These are phyloP conservation scores for Ormyrus labotus DNA, from an alignment of 2,888 invertebrate species.

Conservation along the genomic window DNA sequence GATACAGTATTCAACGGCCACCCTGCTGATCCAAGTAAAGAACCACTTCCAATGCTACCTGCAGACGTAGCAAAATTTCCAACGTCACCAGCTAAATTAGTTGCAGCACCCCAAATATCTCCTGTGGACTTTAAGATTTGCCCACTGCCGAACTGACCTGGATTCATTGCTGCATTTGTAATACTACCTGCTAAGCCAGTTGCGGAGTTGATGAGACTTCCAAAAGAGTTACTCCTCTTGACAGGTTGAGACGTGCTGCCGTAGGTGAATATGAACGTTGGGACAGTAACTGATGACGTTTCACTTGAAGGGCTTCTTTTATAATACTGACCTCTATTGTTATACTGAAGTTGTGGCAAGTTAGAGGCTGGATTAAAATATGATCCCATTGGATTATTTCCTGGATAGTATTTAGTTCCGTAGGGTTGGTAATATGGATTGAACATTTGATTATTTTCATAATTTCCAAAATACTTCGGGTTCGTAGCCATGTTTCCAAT, in stretches of 20 bases:
- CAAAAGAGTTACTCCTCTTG: conserved; percentile 1
- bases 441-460: too few relatives aligned
- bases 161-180: background rate
- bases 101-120: conserved; percentile 37
- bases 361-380: too few relatives aligned
- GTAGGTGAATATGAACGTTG: too few relatives aligned
- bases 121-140: conserved; percentile 13
- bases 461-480: too few relatives aligned
- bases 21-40: background rate
- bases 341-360: too few relatives aligned
- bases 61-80: background rate
- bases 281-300: background rate
- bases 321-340: too few relatives aligned
- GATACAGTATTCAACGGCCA: conserved; percentile 1
- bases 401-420: too few relatives aligned
- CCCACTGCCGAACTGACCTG: background rate
- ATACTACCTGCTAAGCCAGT: conserved; percentile 38
- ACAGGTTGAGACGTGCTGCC: background rate
- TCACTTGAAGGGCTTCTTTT: too few relatives aligned
- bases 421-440: too few relatives aligned
- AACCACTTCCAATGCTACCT: background rate
- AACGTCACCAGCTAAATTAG: conserved; percentile 28
- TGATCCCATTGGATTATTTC: too few relatives aligned
- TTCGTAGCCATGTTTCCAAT: background rate
- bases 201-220: conserved; percentile 17